Evolutionary conservation across 2,797 vertebrate species (phyloP).

Genomic region (Lophotriccus pileatus): DNA sequence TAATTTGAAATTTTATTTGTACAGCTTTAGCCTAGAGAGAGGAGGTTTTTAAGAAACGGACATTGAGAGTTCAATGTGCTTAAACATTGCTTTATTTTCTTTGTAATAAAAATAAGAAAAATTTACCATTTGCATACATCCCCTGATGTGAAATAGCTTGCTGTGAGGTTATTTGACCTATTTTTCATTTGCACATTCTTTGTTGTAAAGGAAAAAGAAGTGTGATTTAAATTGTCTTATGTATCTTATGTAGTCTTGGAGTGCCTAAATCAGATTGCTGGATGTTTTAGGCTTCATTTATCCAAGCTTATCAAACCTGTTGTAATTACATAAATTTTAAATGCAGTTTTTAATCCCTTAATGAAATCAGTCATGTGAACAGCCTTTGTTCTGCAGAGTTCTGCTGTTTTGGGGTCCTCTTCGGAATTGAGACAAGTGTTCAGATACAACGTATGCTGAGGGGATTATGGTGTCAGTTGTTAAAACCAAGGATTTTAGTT

Average conservation of each 20-base stretch:
- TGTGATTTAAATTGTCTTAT: background rate
- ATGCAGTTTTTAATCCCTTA: slow-evolving; percentile 35
- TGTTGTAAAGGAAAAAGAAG: background rate
- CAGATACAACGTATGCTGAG: background rate
- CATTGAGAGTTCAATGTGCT: background rate
- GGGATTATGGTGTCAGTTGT: background rate
- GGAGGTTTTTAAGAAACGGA: background rate
- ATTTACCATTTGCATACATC: background rate
- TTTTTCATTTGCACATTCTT: background rate
- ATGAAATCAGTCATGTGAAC: slow-evolving; percentile 20
- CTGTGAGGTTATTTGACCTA: background rate
- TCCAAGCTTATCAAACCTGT: background rate
- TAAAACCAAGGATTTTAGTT: background rate
- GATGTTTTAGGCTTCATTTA: background rate
- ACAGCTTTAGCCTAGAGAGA: background rate
- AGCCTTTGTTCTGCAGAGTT: background rate
- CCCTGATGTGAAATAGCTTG: background rate
- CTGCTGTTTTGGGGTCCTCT: background rate
- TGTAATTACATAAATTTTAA: slow-evolving; percentile 18
- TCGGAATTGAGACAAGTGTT: background rate
- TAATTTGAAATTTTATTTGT: background rate
- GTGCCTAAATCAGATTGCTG: background rate
- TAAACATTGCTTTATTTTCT: background rate
- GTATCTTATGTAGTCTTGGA: background rate
- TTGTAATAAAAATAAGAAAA: background rate